These are phyloP conservation scores for Drosophila crucigera DNA, from an alignment of 2,888 invertebrate species.

Conservation along the genomic window DNA sequence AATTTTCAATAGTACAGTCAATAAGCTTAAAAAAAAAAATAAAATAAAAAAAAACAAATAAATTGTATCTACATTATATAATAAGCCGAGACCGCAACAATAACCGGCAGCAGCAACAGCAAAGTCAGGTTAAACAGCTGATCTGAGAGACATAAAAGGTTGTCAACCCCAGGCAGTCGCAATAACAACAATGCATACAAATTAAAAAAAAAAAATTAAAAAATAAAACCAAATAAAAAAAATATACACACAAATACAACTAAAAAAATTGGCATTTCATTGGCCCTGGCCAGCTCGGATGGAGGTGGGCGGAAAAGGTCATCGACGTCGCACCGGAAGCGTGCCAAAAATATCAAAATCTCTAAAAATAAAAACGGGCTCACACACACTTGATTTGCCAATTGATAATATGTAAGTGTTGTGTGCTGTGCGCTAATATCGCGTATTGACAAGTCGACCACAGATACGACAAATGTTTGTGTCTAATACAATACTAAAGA, in stretches of 20 bases:
- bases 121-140: slow-evolving; percentile 62
- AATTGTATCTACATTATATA: slow-evolving; percentile 66
- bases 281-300: slow-evolving; percentile 47
- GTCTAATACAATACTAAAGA: not conserved
- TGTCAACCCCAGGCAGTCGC: slow-evolving; percentile 65
- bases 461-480: not conserved
- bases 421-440: slow-evolving; percentile 4
- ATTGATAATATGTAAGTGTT: slow-evolving; percentile 11
- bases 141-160: slow-evolving; percentile 58
- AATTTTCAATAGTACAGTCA: slow-evolving; percentile 45
- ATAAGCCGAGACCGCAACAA: slow-evolving; percentile 51
- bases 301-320: slow-evolving; percentile 68
- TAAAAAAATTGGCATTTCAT: slow-evolving; percentile 47
- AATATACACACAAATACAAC: slow-evolving; percentile 2
- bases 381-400: slow-evolving; percentile 35
- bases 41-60: slow-evolving; percentile 8
- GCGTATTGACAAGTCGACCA: not conserved
- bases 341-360: slow-evolving; percentile 74
- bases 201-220: slow-evolving; percentile 13
- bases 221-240: slow-evolving; percentile 22
- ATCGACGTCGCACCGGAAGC: slow-evolving; percentile 72
- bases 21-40: slow-evolving; percentile 38
- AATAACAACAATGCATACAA: slow-evolving; percentile 50
- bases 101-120: slow-evolving; percentile 34
- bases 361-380: slow-evolving; percentile 55